phyloP scores from a whole-genome alignment of 2,888 invertebrate species.

The Drosophila pseudotalamancana region DNA sequence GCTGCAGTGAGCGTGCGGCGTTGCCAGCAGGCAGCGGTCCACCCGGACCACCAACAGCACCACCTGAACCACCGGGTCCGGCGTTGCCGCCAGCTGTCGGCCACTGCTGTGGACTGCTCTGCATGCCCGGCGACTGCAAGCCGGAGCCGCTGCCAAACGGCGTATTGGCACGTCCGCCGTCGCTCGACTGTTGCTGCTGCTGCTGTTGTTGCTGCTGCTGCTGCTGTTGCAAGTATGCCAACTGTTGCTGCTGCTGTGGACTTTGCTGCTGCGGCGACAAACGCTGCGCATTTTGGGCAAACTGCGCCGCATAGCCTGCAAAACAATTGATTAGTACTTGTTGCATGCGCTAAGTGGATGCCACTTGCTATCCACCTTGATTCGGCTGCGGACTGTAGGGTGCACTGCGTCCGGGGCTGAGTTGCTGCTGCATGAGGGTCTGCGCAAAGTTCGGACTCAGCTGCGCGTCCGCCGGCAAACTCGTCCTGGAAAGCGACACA shows the following conservation, averaged over 20 bases:
- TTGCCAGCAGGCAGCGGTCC: conserved; percentile 59
- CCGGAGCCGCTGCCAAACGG: conserved; percentile 69
- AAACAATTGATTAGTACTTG: not conserved
- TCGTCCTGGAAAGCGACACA: conserved; percentile 91
- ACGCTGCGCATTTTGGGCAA: conserved; percentile 82
- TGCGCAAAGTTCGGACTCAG: conserved; percentile 87
- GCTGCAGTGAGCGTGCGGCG: conserved; percentile 87
- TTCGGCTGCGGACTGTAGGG: conserved; percentile 84
- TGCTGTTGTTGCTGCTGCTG: conserved; percentile 78
- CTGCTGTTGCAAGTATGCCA: conserved; percentile 69
- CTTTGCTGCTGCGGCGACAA: conserved; percentile 82
- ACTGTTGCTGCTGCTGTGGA: conserved; percentile 51
- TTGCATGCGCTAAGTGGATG: not conserved
- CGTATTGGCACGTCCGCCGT: conserved; percentile 62
- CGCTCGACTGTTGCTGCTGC: conserved; percentile 61
- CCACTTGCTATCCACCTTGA: conserved; percentile 66
- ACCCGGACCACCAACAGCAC: conserved; percentile 47
- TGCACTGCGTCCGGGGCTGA: conserved; percentile 84
- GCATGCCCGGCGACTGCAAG: conserved; percentile 83
- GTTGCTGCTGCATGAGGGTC: conserved; percentile 84
- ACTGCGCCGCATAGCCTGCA: conserved; percentile 81
- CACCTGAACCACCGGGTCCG: conserved; percentile 48
- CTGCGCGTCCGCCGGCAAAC: conserved; percentile 86
- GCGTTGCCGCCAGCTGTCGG: conserved; percentile 35
- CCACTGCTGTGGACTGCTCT: conserved; percentile 78